Evolutionary conservation across 2,797 vertebrate genomes (phyloP).

Genomic region (Anguilla anguilla): DNA sequence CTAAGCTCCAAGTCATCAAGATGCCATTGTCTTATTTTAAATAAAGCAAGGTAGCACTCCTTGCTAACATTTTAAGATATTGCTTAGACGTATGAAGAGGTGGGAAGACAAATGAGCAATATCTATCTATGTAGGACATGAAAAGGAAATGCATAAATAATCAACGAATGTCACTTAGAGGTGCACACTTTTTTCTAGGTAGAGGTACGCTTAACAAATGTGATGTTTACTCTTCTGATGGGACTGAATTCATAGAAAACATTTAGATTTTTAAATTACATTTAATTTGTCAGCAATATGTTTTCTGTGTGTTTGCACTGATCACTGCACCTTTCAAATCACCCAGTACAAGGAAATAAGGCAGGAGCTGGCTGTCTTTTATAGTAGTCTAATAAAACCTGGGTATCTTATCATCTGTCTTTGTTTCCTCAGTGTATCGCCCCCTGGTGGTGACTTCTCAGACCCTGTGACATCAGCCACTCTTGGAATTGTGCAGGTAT

Average conservation of each 20-base stretch:
- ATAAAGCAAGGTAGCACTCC: background rate
- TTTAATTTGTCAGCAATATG: background rate
- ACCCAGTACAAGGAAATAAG: background rate
- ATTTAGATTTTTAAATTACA: background rate
- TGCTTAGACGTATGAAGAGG: background rate
- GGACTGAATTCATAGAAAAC: background rate
- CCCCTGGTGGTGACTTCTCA: conserved; percentile 98
- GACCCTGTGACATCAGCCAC: conserved; percentile 98
- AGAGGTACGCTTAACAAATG: background rate
- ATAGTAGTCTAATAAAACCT: conserved; percentile 10
- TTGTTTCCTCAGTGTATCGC: conserved; percentile 81
- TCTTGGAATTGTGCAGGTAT: conserved; percentile 95
- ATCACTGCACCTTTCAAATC: background rate
- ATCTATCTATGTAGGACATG: background rate
- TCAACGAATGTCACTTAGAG: background rate
- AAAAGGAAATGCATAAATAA: background rate
- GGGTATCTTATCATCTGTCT: background rate
- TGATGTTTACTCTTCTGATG: too few species aligned
- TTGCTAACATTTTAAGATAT: background rate
- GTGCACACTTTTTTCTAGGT: background rate
- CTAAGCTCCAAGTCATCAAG: background rate
- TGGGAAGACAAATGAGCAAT: background rate
- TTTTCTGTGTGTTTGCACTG: background rate
- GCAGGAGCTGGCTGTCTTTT: conserved; percentile 11
- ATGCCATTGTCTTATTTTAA: background rate